A percentile compares a stretch with the other conserved stretches of the same genome.
These are phyloP conservation scores for Trididemnum clinides DNA, from an alignment of 23 tunicate species.

Conservation along the genomic window DNA sequence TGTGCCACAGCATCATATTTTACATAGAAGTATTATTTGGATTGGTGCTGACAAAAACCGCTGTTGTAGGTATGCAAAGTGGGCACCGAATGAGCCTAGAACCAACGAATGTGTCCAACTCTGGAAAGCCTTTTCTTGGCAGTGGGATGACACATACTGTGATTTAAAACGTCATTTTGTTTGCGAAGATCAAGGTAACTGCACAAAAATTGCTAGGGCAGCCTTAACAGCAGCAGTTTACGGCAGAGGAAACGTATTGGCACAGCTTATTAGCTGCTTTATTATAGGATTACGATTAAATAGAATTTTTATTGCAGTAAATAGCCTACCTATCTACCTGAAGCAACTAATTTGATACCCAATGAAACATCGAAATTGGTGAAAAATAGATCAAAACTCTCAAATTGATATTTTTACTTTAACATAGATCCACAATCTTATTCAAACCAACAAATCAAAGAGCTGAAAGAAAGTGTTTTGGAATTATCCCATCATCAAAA, in stretches of 20 bases:
- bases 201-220: too few species aligned
- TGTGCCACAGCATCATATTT: too few species aligned
- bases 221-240: too few species aligned
- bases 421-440: conserved; percentile 40
- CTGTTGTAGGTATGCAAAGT: background rate
- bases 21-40: too few species aligned
- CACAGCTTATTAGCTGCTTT: too few species aligned
- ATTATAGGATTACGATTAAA: too few species aligned
- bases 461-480: background rate
- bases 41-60: too few species aligned
- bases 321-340: too few species aligned
- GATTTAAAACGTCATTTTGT: conserved; percentile 9
- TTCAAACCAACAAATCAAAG: background rate
- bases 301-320: too few species aligned
- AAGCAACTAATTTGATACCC: background rate
- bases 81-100: conserved; percentile 30
- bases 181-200: conserved; percentile 56
- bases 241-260: too few species aligned
- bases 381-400: too few species aligned
- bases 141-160: conserved; percentile 67
- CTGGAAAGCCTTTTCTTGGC: conserved; percentile 45
- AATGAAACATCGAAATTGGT: background rate
- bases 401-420: background rate
- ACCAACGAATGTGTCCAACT: conserved; percentile 41
- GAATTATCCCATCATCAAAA: background rate